Evolutionary conservation across 2,888 invertebrate species (phyloP), one percentile per base, ranked within the genome.

Genomic region (Odontomyia ornata): DNA sequence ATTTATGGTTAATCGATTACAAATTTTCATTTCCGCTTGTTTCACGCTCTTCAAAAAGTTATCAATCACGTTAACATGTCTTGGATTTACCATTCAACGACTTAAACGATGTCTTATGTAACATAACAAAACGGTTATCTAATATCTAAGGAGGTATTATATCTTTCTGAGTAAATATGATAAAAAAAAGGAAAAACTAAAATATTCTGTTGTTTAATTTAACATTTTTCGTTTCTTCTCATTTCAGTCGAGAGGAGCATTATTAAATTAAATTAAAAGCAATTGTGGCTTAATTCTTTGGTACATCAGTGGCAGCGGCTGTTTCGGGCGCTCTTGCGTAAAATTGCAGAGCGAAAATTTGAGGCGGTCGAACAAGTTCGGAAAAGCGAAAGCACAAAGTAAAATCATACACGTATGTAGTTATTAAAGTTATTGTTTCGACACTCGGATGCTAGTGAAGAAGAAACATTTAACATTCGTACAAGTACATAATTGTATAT

Each of bases 171-270:
- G 52, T 4, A 52, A 52, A 60, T 60, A n/a, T n/a, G 23, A 5
- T 60, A 25, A 60, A 60, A 60, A 60, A 36, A 36, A 5, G 36
- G n/a, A n/a, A n/a, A n/a, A n/a, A n/a, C n/a, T n/a, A n/a, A 9
- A 9, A 43, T 43, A 43, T 13, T 43, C 43, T 43, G 56, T 9
- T n/a, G 18, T 56, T 56, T 56, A 56, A 56, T n/a, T 5, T 13
- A 56, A 56, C n/a, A 56, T 56, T 9, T 56, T 56, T 60, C 23
- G 2, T 25, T 60, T 23, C 21, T 60, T 36, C 5, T 60, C 13
- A 23, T 60, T 60, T 21, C 57, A 60, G 57, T 25, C 57, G 57
- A 60, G 25, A 18, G 25, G 57, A 60, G 23, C 25, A 60, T 60
- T 13, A 25, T 60, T 60, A 23, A 25, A 60, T 21, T 25, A 23